Evolutionary conservation across 1,140 invertebrate species (phyloP).

Genomic region (Homarus americanus): DNA sequence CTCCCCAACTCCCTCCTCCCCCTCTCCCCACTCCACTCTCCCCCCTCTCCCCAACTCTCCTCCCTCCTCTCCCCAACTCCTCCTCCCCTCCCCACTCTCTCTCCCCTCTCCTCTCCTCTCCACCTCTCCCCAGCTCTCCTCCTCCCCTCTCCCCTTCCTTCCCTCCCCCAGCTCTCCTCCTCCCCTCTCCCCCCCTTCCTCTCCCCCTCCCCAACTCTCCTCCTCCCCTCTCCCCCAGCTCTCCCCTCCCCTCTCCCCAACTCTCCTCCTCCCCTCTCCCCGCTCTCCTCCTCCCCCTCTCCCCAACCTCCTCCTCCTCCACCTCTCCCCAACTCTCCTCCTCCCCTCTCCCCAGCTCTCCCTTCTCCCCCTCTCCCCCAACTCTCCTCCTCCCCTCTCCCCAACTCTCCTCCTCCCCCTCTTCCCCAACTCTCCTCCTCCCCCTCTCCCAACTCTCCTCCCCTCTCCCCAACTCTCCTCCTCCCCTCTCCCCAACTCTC

Average conservation of each 20-base stretch:
- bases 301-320: neutral
- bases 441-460: too few relatives aligned
- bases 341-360: neutral
- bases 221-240: neutral
- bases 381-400: too few relatives aligned
- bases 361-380: too few relatives aligned
- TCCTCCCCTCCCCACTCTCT: neutral
- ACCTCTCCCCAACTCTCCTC: neutral
- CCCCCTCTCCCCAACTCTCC: neutral
- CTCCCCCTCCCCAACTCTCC: neutral
- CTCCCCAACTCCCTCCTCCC: too few relatives aligned
- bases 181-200: neutral
- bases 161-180: neutral
- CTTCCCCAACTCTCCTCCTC: too few relatives aligned
- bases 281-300: neutral
- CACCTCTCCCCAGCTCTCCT: neutral
- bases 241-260: neutral
- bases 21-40: too few relatives aligned
- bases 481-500: too few relatives aligned
- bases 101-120: neutral
- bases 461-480: too few relatives aligned
- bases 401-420: too few relatives aligned
- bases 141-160: neutral
- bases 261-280: neutral
- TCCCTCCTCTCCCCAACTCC: neutral